These are phyloP conservation scores for Pilophorus perplexus DNA, from an alignment of 2,888 invertebrate species.

Conservation along the genomic window DNA sequence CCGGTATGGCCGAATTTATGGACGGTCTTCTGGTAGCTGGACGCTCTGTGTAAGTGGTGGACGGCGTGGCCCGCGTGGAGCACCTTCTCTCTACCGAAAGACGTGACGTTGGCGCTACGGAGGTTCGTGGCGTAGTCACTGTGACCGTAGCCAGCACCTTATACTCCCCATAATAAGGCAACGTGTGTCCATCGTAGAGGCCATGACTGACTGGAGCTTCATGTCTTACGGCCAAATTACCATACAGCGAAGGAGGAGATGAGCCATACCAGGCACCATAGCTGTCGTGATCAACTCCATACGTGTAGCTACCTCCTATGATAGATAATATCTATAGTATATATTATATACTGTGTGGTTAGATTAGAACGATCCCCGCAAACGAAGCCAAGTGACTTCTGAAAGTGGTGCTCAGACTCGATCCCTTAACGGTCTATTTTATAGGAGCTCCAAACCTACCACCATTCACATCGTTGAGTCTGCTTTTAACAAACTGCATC, in stretches of 20 bases:
- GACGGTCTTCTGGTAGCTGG: slow-evolving; percentile 10
- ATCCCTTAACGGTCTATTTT: too few species aligned
- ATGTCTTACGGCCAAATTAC: slow-evolving; percentile 35
- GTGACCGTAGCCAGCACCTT: slow-evolving; percentile 21
- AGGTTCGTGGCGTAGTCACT: slow-evolving; percentile 25
- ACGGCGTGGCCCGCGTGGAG: not conserved
- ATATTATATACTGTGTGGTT: too few species aligned
- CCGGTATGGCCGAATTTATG: slow-evolving; percentile 11
- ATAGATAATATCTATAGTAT: too few species aligned
- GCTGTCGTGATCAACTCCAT: slow-evolving; percentile 43
- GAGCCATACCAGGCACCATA: slow-evolving; percentile 44
- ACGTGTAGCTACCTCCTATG: slow-evolving; percentile 40
- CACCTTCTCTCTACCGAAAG: not conserved
- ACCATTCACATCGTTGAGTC: too few species aligned
- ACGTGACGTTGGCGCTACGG: slow-evolving; percentile 1
- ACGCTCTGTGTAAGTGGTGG: not conserved
- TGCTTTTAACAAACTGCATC: too few species aligned
- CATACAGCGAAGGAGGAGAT: slow-evolving; percentile 41
- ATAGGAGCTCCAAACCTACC: too few species aligned
- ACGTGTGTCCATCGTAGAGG: not conserved
- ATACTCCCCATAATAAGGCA: slow-evolving; percentile 16
- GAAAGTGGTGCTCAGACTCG: too few species aligned
- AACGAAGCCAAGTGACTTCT: too few species aligned
- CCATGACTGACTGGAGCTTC: slow-evolving; percentile 15
- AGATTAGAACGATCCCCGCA: too few species aligned